phyloP scores from a whole-genome alignment of 2,797 vertebrate species.

The Lepilemur ruficaudatus region DNA sequence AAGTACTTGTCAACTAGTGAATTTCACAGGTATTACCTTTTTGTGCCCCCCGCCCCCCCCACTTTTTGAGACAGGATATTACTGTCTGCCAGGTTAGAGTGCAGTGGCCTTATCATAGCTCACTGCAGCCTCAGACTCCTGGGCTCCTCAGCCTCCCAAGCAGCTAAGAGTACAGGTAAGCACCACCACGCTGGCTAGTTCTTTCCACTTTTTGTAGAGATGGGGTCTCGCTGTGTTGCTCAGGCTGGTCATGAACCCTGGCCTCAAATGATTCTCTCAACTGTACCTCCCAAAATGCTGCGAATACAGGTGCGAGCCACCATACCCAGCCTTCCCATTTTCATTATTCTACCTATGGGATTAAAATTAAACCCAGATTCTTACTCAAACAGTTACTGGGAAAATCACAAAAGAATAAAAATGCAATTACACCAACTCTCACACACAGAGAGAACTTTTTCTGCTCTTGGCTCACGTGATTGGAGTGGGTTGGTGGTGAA shows the following conservation, averaged over 20 bases:
- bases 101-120: not conserved
- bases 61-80: no score
- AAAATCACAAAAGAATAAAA: slow-evolving; percentile 35
- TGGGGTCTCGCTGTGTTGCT: not conserved
- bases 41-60: not conserved
- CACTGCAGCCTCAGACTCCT: not conserved
- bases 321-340: not conserved
- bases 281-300: not conserved
- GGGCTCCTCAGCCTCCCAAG: not conserved
- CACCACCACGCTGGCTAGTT: not conserved
- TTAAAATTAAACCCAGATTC: slow-evolving; percentile 51
- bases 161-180: not conserved
- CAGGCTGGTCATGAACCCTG: not conserved
- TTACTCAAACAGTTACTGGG: slow-evolving; percentile 25
- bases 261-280: not conserved
- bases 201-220: not conserved
- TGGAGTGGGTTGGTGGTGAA: not conserved
- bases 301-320: not conserved
- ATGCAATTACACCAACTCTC: not conserved
- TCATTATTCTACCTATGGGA: not conserved
- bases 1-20: not conserved
- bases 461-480: not conserved
- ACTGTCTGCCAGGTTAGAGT: not conserved
- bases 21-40: not conserved
- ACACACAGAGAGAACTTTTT: not conserved